Percentiles rank a stretch among this genome's conserved stretches.
Conservation (phyloP, 1,140 invertebrate genomes). For the Batillaria attramentaria region DNA sequence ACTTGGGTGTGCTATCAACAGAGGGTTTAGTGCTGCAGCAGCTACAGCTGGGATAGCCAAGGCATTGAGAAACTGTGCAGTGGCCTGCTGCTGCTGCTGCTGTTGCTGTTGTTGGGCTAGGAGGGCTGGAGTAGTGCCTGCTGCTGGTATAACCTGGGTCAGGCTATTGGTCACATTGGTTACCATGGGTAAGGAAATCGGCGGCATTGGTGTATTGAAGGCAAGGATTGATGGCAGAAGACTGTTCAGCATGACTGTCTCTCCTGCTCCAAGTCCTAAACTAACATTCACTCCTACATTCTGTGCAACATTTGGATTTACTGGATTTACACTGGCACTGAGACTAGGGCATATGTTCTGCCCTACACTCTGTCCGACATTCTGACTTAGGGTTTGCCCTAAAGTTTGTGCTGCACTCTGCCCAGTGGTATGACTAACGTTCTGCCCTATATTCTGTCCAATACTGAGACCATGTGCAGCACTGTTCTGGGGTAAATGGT, state of each 20-base stretch:
- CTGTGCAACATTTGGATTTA: no score
- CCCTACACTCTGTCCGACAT: not conserved
- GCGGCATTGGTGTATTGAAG: slow-evolving; percentile 75
- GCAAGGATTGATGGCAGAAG: slow-evolving; percentile 41
- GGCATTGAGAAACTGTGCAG: slow-evolving; percentile 81
- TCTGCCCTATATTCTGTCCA: slow-evolving; percentile 3
- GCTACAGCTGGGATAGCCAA: slow-evolving; percentile 74
- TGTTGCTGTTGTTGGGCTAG: slow-evolving; percentile 21
- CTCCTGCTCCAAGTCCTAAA: not conserved
- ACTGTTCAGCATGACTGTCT: slow-evolving; percentile 33
- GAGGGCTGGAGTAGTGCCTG: slow-evolving; percentile 33
- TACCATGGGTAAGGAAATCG: slow-evolving; percentile 79
- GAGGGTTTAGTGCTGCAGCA: slow-evolving; percentile 30
- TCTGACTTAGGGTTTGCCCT: not conserved
- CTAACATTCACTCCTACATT: not conserved
- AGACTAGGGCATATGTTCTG: not conserved
- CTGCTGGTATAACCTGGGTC: slow-evolving; percentile 78
- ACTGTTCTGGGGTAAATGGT: slow-evolving; percentile 22
- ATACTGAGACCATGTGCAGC: not conserved
- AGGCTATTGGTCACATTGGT: slow-evolving; percentile 82
- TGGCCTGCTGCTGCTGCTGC: slow-evolving; percentile 40
- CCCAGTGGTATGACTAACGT: not conserved
- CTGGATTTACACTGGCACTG: no score
- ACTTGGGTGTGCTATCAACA: slow-evolving; percentile 26
- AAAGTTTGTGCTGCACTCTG: slow-evolving; percentile 1